Evolutionary conservation across 2,797 vertebrate species (phyloP), one percentile per base, ranked within the genome.

Genomic region (Scomberomorus guttatus): DNA sequence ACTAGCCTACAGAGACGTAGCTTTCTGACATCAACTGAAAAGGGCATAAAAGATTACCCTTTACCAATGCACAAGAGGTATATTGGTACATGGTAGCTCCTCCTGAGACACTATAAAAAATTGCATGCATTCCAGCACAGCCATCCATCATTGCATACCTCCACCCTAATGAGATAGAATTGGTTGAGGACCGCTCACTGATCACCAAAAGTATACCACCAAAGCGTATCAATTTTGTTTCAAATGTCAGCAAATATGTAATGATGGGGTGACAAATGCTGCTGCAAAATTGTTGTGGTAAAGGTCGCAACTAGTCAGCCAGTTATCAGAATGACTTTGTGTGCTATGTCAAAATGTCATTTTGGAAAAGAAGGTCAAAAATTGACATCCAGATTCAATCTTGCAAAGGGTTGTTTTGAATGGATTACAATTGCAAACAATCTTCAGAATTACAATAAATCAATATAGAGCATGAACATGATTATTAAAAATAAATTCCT

Each of bases 11-110:
- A 73, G 72, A 87, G 71, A 92, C 61, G 22, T 14, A 79, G 68
- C 75, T 76, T 84, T 85, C 76, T 75, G 56, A 86, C 84, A 82
- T 67, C 46, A 87, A 85, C 73, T 82, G 82, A 85, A 90, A 86
- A 83, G 59, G 66, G 69, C 63, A 90, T 61, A 66, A 81, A 83
- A 77, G 55, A 91, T 85, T 76, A 75, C 54, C 79, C 66, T 84
- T 75, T 86, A 63, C 63, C 34, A 70, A 58, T 62, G 75, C 69
- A 79, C 70, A 73, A 74, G 46, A 62, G 60, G 34, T 72, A 42
- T 42, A 77, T 18, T 69, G 68, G 48, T 76, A 80, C 80, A 72
- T 18, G 68, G 77, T 63, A 85, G 58, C 71, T 68, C 75, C 79
- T 75, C 77, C 71, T 64, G 82, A 88, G 81, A 84, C 64, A 67